Percentiles rank a stretch among this genome's conserved stretches.
Evolutionary conservation across 2,888 invertebrate genomes (phyloP).

Genomic region (Conistra vaccinii): DNA sequence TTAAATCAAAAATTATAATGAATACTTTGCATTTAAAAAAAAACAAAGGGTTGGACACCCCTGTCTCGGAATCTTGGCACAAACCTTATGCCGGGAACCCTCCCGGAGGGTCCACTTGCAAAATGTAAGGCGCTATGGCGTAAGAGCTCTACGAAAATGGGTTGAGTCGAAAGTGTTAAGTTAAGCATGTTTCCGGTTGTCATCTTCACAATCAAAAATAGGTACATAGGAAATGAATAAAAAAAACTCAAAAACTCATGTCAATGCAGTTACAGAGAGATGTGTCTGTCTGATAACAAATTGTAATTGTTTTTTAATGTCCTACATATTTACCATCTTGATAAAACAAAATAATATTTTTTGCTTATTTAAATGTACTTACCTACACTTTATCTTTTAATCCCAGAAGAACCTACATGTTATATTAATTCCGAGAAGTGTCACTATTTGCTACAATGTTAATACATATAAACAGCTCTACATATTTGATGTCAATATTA

Average conservation of each 20-base stretch:
- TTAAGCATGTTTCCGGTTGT: too few relatives aligned
- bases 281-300: background rate
- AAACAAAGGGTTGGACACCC: too few relatives aligned
- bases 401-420: background rate
- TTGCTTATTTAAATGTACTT: background rate
- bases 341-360: slow-evolving; percentile 7
- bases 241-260: background rate
- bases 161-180: too few relatives aligned
- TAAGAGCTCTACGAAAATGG: too few relatives aligned
- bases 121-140: too few relatives aligned
- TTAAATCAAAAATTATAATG: too few relatives aligned
- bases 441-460: background rate
- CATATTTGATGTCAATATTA: background rate
- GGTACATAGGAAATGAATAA: background rate
- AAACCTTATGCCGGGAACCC: too few relatives aligned
- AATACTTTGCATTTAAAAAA: too few relatives aligned
- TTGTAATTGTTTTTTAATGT: background rate
- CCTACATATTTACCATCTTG: background rate
- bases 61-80: too few relatives aligned
- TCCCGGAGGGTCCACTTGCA: too few relatives aligned
- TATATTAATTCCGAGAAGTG: background rate
- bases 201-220: background rate
- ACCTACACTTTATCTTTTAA: slow-evolving; percentile 4
- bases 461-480: background rate
- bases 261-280: background rate